Evolutionary conservation across 2,797 vertebrate species (phyloP).

Genomic region (Carapus acus): DNA sequence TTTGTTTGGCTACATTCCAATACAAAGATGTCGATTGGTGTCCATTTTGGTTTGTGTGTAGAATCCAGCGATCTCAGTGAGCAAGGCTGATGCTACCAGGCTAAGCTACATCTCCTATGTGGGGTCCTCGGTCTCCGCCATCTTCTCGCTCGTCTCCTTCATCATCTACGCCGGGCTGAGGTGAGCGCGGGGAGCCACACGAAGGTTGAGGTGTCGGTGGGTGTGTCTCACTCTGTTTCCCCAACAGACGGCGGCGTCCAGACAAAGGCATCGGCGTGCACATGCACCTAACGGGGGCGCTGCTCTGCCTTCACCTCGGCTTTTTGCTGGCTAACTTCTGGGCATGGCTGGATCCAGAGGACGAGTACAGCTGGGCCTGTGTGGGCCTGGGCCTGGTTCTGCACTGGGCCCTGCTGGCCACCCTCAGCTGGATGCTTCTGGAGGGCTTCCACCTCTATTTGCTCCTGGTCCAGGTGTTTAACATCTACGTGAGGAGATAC

Average conservation of each 20-base stretch:
- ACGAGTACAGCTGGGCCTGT: conserved; percentile 38
- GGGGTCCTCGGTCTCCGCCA: conserved; percentile 63
- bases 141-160: conserved; percentile 60
- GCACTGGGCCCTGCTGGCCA: conserved; percentile 73
- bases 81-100: conserved; percentile 6
- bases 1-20: too few relatives aligned
- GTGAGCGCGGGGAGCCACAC: too few relatives aligned
- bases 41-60: too few relatives aligned
- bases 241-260: conserved; percentile 47
- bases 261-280: conserved; percentile 66
- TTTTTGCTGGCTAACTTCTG: conserved; percentile 62
- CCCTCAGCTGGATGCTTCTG: conserved; percentile 74
- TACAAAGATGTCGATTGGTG: neutral
- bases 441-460: conserved; percentile 84
- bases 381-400: conserved; percentile 54
- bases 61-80: conserved; percentile 50
- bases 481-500: conserved; percentile 77
- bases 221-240: conserved; percentile 2
- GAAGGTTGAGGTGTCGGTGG: too few relatives aligned
- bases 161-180: conserved; percentile 51
- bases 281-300: conserved; percentile 60
- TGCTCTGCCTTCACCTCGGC: conserved; percentile 67
- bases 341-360: neutral
- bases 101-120: conserved; percentile 63
- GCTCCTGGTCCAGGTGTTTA: conserved; percentile 77